Evolutionary conservation across 2,888 invertebrate genomes (phyloP).

Genomic region (Myopa testacea): DNA sequence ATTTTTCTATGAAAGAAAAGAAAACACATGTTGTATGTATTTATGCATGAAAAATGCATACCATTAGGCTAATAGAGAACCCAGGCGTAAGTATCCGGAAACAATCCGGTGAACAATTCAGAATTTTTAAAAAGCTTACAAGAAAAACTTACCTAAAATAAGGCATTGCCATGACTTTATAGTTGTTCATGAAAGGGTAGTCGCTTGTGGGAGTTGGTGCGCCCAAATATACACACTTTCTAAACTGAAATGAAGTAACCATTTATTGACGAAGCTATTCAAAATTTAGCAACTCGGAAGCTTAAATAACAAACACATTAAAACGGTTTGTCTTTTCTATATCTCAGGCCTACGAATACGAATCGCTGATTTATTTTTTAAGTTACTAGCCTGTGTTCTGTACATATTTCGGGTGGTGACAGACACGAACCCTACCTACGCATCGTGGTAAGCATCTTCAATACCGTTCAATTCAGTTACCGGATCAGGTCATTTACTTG

Average conservation of each 20-base stretch:
- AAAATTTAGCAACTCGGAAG: too few relatives aligned
- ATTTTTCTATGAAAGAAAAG: too few relatives aligned
- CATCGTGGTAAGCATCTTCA: slow-evolving; percentile 79
- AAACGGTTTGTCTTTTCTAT: slow-evolving; percentile 18
- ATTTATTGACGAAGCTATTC: too few relatives aligned
- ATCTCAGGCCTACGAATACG: slow-evolving; percentile 95
- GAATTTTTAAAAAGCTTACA: too few relatives aligned
- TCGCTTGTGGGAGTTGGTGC: too few relatives aligned
- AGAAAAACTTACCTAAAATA: too few relatives aligned
- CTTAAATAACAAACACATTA: not conserved
- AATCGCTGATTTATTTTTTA: slow-evolving; percentile 97
- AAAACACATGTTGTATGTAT: not conserved
- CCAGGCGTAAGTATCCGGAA: too few relatives aligned
- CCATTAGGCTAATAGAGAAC: not conserved
- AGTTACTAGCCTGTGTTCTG: slow-evolving; percentile 94
- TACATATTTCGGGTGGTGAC: slow-evolving; percentile 94
- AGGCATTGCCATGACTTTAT: too few relatives aligned
- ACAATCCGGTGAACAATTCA: too few relatives aligned
- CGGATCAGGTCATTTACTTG: not conserved
- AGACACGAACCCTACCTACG: slow-evolving; percentile 88
- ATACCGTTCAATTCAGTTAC: not conserved
- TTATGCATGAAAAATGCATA: not conserved
- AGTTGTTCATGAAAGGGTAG: too few relatives aligned
- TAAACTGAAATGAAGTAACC: too few relatives aligned
- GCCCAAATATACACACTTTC: too few relatives aligned